phyloP scores from a whole-genome alignment of 2,113 vertebrate species.

The Corythoichthys haematopterus region DNA sequence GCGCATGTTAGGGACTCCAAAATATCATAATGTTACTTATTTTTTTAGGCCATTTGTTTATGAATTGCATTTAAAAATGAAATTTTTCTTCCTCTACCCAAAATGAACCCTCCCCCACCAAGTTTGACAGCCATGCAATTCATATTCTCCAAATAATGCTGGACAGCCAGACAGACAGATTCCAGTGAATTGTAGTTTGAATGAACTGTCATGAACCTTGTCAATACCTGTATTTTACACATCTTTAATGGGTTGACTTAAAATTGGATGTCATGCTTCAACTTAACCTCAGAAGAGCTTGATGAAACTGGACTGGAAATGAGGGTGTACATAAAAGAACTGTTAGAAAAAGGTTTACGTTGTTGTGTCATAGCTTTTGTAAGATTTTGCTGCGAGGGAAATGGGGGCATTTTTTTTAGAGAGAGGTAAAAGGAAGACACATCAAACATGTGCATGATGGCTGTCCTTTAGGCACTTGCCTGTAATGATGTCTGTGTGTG shows the following conservation, averaged over 20 bases:
- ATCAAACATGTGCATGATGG: conserved; percentile 50
- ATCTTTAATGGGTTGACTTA: neutral
- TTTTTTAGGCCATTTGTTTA: too few relatives aligned
- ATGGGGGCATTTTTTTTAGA: conserved; percentile 12
- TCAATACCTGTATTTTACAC: neutral
- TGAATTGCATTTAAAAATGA: too few relatives aligned
- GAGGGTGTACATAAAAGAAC: conserved; percentile 24
- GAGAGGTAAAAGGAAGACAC: conserved; percentile 39
- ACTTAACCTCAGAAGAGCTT: neutral
- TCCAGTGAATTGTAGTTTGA: too few relatives aligned
- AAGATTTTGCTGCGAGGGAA: conserved; percentile 22
- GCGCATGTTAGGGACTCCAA: too few relatives aligned
- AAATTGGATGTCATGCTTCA: neutral
- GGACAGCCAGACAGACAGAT: too few relatives aligned
- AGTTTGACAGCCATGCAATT: too few relatives aligned
- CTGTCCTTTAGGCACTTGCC: conserved; percentile 43
- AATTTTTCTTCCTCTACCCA: too few relatives aligned
- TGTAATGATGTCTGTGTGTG: conserved; percentile 38
- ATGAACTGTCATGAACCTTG: too few relatives aligned
- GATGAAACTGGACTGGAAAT: neutral
- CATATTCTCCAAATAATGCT: too few relatives aligned
- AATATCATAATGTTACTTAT: too few relatives aligned
- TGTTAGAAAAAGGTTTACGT: conserved; percentile 42
- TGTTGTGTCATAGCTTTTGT: conserved; percentile 42
- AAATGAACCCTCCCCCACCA: too few relatives aligned